Evolutionary conservation across 2,797 vertebrate genomes (phyloP).

Genomic region (Chaenodraco wilsoni): DNA sequence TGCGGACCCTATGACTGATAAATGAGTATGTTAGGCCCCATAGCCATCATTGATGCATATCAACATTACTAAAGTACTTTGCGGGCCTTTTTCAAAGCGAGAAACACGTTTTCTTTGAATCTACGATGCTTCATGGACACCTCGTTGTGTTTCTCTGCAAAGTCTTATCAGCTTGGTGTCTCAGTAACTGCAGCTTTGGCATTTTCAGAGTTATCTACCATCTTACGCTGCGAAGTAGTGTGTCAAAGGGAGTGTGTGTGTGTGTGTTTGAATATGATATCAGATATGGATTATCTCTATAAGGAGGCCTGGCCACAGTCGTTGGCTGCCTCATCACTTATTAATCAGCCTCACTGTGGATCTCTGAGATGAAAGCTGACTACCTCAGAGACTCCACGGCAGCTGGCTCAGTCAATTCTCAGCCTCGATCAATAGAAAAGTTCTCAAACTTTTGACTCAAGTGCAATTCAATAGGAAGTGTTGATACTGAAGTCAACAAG

Average conservation of each 20-base stretch:
- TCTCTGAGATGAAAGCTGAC: slow-evolving; percentile 60
- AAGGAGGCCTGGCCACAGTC: slow-evolving; percentile 50
- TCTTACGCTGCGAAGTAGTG: slow-evolving; percentile 1
- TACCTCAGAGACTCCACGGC: slow-evolving; percentile 42
- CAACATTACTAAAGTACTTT: neutral
- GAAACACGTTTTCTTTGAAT: slow-evolving; percentile 2
- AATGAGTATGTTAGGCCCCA: too few species aligned
- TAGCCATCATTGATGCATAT: neutral
- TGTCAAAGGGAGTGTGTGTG: slow-evolving; percentile 17
- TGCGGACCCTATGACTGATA: too few species aligned
- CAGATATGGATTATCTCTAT: slow-evolving; percentile 59
- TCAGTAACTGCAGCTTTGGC: neutral
- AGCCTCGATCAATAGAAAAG: slow-evolving; percentile 53
- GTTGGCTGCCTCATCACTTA: slow-evolving; percentile 65
- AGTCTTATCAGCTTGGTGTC: slow-evolving; percentile 8
- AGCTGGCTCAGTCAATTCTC: slow-evolving; percentile 40
- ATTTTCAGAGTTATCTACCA: slow-evolving; percentile 16
- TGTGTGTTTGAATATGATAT: slow-evolving; percentile 52
- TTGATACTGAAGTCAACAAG: slow-evolving; percentile 36
- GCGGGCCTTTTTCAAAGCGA: neutral
- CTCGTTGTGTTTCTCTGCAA: neutral
- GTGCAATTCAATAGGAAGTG: slow-evolving; percentile 39
- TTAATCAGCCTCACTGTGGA: slow-evolving; percentile 53
- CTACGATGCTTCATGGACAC: neutral
- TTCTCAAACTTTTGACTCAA: slow-evolving; percentile 59